Evolutionary conservation across 2,888 invertebrate genomes (phyloP), one percentile per base, ranked within the genome.

Genomic region (Periphyllus acericola): DNA sequence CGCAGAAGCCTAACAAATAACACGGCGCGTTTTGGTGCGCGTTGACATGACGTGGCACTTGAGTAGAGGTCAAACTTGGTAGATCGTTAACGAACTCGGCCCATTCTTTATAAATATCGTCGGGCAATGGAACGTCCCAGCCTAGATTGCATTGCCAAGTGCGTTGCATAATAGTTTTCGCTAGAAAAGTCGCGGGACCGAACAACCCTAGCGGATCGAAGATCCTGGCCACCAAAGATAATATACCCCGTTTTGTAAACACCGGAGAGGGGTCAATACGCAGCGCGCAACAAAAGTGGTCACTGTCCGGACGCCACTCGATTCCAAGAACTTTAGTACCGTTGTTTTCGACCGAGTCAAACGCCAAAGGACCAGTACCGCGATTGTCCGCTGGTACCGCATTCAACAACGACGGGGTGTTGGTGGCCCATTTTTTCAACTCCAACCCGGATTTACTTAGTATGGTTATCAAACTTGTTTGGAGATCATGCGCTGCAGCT

Each of bases 401-500:
- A 11, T 78, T 8, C 2, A 78, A 32, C n/a, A 78, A 17, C 1
- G 52, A 29, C 11, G 52, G 55, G 21, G 78, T 78, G 25, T 78
- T 78, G 5, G 52, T 17, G 3, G 52, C 19, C 78, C 78, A 78
- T 19, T 78, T 78, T 34, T 78, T 78, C 11, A 78, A 25, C 6
- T 78, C 78, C 3, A 78, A 32, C 0, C 78, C 78, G 14, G 52
- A 78, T 32, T 55, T 78, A 6, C 9, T 8, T 17, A 78, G 21
- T 8, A 78, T 21, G 1, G 78, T 17, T 2, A 52, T 78, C 17
- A 78, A 19, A 52, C 32, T 34, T 2, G 29, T 5, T 80, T 90
- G 89, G 1, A 90, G n/a, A 34, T 84, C 36, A 0, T 89, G 19
- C 1, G 90, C 90, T 80, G 78, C 0, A 90, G 85, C 34, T 90